Conservation (phyloP, 2,113 vertebrate species). For the Leptobrachium ailaonicum region DNA sequence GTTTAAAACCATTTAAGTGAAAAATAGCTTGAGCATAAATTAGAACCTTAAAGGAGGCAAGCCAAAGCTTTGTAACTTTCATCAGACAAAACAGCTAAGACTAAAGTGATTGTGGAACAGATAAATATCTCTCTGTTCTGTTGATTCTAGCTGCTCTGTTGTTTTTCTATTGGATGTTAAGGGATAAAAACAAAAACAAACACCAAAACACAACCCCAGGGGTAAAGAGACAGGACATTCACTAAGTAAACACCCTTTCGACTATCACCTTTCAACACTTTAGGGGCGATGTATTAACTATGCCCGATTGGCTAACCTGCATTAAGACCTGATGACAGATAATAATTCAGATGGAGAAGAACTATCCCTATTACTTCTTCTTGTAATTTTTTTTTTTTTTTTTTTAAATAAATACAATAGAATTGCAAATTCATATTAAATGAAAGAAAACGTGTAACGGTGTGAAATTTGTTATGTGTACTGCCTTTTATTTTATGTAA, state of each 20-base stretch:
- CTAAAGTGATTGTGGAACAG: neutral
- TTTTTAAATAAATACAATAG: too few relatives aligned
- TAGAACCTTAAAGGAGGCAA: too few relatives aligned
- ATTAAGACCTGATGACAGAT: too few relatives aligned
- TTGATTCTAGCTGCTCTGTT: neutral
- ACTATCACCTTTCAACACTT: neutral
- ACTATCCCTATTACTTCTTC: too few relatives aligned
- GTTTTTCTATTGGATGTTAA: neutral
- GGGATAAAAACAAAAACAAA: slow-evolving; percentile 2
- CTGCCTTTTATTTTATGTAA: too few relatives aligned
- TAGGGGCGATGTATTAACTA: neutral
- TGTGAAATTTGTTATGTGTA: too few relatives aligned
- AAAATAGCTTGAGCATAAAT: too few relatives aligned
- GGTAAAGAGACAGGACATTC: neutral
- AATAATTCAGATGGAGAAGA: too few relatives aligned
- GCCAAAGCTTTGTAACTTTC: neutral
- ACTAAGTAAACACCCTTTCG: neutral
- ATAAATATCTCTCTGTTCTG: neutral
- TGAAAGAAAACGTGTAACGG: too few relatives aligned
- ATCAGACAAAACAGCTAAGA: neutral
- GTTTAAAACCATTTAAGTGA: too few relatives aligned
- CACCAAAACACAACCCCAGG: neutral
- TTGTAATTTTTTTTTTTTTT: too few relatives aligned
- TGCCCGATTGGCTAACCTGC: neutral
- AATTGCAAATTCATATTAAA: too few relatives aligned